These are phyloP conservation scores for Lepidurus couesii DNA, from an alignment of 1,140 invertebrate species.

Conservation along the genomic window DNA sequence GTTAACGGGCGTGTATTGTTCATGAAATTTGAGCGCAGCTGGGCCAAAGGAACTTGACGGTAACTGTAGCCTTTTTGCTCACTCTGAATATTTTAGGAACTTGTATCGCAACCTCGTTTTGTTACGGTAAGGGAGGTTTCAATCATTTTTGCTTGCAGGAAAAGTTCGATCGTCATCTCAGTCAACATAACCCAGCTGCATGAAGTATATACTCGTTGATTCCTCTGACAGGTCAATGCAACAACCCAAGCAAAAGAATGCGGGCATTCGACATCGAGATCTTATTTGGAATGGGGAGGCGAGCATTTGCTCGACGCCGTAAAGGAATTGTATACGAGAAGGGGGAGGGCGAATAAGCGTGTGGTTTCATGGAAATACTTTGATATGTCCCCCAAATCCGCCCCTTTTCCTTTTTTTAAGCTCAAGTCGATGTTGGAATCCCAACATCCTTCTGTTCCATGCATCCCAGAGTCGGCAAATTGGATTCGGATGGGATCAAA, in stretches of 20 bases:
- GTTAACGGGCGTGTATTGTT: neutral
- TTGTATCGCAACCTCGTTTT: too few relatives aligned
- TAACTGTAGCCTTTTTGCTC: neutral
- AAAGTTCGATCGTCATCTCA: neutral
- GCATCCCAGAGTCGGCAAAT: neutral
- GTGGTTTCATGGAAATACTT: neutral
- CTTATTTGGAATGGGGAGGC: neutral
- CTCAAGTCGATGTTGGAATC: neutral
- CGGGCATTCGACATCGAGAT: neutral
- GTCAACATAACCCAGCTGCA: slow-evolving; percentile 5
- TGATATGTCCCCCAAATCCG: neutral
- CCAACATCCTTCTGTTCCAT: slow-evolving; percentile 16
- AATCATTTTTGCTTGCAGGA: neutral
- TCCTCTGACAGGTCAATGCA: neutral
- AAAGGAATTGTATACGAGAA: neutral
- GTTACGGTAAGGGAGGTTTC: too few relatives aligned
- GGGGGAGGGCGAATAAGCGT: neutral
- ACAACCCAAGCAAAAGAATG: neutral
- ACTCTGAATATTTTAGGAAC: too few relatives aligned
- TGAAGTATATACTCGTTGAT: neutral
- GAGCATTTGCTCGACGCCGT: neutral
- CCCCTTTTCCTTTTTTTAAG: neutral
- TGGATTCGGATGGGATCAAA: slow-evolving; percentile 18
- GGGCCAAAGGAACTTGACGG: neutral
- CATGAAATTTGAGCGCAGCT: neutral